Percentiles rank a stretch among this genome's conserved stretches.
These are phyloP conservation scores for Parnassius glacialis DNA, from an alignment of 2,888 invertebrate genomes.

Conservation along the genomic window DNA sequence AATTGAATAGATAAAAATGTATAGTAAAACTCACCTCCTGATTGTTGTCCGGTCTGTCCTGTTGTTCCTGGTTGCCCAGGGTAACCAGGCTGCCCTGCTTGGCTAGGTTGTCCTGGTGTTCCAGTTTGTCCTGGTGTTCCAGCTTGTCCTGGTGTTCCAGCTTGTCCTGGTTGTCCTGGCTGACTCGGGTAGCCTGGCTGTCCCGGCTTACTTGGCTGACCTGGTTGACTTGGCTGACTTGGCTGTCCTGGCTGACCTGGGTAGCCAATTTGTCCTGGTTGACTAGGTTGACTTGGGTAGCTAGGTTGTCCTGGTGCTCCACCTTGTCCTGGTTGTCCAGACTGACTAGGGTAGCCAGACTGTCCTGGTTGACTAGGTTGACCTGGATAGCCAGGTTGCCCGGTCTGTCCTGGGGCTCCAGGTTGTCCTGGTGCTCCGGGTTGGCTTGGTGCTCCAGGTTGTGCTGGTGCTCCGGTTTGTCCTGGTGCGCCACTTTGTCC, in stretches of 20 bases:
- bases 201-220: conserved; percentile 40
- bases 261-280: conserved; percentile 31
- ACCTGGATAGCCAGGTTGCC: conserved; percentile 28
- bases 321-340: conserved; percentile 16
- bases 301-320: conserved; percentile 48
- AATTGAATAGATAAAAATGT: no score
- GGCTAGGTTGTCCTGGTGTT: no score
- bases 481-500: conserved; percentile 41
- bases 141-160: no score
- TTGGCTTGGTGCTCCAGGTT: conserved; percentile 36
- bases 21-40: no score
- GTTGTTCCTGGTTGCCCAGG: no score
- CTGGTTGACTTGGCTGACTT: conserved; percentile 25
- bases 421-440: conserved; percentile 58
- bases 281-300: conserved; percentile 49
- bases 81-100: no score
- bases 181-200: no score
- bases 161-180: no score
- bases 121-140: no score
- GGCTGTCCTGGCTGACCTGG: conserved; percentile 42
- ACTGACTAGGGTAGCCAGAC: conserved; percentile 21
- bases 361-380: conserved; percentile 28
- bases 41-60: no score
- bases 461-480: conserved; percentile 30
- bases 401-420: conserved; percentile 33